Conservation (phyloP, 2,113 vertebrate species). For the Toxostoma redivivum region DNA sequence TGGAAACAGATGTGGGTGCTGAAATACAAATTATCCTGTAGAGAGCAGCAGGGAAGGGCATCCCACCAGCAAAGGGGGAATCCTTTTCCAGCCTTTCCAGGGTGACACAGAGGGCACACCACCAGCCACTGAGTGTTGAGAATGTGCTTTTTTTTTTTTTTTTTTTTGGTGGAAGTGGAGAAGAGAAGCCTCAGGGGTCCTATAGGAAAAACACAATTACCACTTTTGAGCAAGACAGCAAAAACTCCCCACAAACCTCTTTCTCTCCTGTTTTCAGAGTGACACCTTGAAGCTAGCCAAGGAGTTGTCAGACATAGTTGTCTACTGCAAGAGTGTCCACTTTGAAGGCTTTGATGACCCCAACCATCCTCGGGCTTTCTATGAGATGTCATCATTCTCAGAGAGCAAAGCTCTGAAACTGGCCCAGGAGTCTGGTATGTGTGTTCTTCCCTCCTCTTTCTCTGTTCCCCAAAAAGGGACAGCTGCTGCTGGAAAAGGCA, state of each 20-base stretch:
- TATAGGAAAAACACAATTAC: neutral
- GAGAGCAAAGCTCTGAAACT: conserved; percentile 86
- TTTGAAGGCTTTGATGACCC: conserved; percentile 83
- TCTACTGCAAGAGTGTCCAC: conserved; percentile 97
- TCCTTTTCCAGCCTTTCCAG: neutral
- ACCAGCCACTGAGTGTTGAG: neutral
- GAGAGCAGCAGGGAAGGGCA: neutral
- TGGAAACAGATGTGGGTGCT: neutral
- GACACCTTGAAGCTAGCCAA: conserved; percentile 87
- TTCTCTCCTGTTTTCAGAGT: conserved; percentile 67
- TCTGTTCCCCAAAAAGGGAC: neutral
- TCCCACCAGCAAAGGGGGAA: neutral
- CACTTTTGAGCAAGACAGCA: neutral
- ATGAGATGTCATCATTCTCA: conserved; percentile 90
- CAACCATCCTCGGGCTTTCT: conserved; percentile 76
- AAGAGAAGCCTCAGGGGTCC: neutral
- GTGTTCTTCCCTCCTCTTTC: neutral
- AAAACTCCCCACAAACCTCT: neutral
- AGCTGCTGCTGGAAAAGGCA: neutral
- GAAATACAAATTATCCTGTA: neutral
- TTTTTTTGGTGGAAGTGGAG: neutral
- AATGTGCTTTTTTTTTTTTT: neutral
- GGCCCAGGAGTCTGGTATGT: conserved; percentile 82
- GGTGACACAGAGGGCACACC: neutral
- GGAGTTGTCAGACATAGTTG: conserved; percentile 86